Base-by-base conservation (phyloP, 23 tunicate genomes). In the Trididemnum clinides region DNA sequence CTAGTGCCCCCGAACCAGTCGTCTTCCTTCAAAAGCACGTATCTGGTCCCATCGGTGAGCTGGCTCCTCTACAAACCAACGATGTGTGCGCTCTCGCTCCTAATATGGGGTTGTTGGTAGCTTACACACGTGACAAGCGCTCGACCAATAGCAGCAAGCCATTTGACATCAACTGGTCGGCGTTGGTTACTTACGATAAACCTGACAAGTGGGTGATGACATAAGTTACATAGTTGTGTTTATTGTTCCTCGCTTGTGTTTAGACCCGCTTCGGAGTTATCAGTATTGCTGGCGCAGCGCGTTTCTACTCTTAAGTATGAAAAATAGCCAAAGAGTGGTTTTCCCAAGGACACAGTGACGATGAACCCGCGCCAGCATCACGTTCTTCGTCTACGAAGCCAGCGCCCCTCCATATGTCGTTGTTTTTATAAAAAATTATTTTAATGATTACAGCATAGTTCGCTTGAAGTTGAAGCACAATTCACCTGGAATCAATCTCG, bases 11-110 rank as follows among this genome's bases (percentile, higher is more conserved):
- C 4, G 90, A 95, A 15, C 95, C 99, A 51, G 39, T 78, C 0
- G 85, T 87, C 30, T 90, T 87, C 69, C 89, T 87, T 21, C 84
- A 78, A 74, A 84, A 90, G 37, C 71, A 57, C 5, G 74, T 87
- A 22, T 35, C 85, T 5, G 92, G 81, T 18, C 65, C 85, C 15
- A 84, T 95, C 30, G 92, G 95, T n/a, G 39, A 34, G 25, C 58
- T 93, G 54, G 81, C 84, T 6, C 80, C 98, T 0, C 87, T 93
- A 5, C 83, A 74, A 32, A 93, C 98, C 39, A 93, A 93, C 58
- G 98, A 93, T 72, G 98, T 93, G 1, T 93, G 98, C 80, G 98
- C 92, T 2, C 82, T 93, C 18, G 89, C 92, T 2, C 90, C 92
- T 26, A 85, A 93, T 7, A 93, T 93, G 98, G 39, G 87, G 20